A percentile compares a stretch with the other conserved stretches of the same genome.
Evolutionary conservation across 2,113 vertebrate genomes (phyloP).

Genomic region (Pardalotus punctatus): DNA sequence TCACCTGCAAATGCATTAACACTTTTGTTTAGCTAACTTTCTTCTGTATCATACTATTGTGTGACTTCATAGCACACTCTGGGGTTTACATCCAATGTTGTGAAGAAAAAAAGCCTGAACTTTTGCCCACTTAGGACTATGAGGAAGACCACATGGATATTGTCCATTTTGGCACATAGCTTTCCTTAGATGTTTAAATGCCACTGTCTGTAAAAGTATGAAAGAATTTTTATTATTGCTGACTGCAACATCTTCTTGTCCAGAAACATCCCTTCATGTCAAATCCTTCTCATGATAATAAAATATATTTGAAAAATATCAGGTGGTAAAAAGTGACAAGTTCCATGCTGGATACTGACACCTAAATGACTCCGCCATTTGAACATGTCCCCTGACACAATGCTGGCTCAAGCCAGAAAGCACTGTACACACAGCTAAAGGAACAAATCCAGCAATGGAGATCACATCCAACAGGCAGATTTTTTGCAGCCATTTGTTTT

Average conservation of each 20-base stretch:
- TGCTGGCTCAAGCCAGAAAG: background rate
- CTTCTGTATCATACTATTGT: background rate
- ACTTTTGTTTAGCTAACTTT: background rate
- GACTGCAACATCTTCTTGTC: background rate
- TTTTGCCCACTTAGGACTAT: background rate
- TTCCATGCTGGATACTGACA: background rate
- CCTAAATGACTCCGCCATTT: background rate
- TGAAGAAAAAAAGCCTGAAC: background rate
- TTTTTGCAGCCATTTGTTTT: background rate
- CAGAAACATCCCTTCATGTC: background rate
- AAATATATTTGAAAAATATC: background rate
- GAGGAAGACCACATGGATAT: background rate
- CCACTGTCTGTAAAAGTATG: background rate
- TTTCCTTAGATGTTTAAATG: background rate
- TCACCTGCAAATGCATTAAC: background rate
- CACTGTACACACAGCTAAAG: background rate
- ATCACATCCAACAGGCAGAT: background rate
- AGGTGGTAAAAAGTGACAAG: background rate
- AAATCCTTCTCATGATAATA: background rate
- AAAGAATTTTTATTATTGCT: background rate
- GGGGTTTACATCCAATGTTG: background rate
- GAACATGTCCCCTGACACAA: background rate
- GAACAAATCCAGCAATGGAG: background rate
- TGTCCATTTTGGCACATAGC: background rate
- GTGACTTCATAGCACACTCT: background rate